Evolutionary conservation across 2,797 vertebrate genomes (phyloP), one percentile per base, ranked within the genome.

Genomic region (Hirundo rustica): DNA sequence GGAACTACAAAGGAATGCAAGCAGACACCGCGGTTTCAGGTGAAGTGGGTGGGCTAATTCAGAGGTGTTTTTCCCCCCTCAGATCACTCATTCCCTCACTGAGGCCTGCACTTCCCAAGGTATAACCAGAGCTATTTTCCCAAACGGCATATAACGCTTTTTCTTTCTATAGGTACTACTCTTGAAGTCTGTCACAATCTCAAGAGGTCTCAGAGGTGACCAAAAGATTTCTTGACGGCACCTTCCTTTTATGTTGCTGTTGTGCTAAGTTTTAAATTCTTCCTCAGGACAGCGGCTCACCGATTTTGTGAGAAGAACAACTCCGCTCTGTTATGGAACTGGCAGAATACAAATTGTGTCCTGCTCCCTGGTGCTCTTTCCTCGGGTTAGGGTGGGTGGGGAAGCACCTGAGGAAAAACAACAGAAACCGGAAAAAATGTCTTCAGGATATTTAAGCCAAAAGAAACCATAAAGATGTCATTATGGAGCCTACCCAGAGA

Each of bases 141-240:
- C 51, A 76, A 45, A 45, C 0, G 1, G 47, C 32, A 64, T 0
- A 0, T 17, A 88, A 70, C 1, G 0, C 11, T 3, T 40, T 62
- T 58, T 82, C 11, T 75, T 76, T 72, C 51, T 18, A 44, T 7
- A 73, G 45, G 4, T 70, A 50, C 32, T n/a, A 29, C 48, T 53
- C 22, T 19, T 38, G 11, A 79, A 66, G 32, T 36, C 53, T 61
- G 19, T 38, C 75, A 77, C 32, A 70, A 77, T n/a, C 30, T 55
- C 62, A 47, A 55, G n/a, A 47, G 27, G 57, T 80, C 42, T 34
- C 4, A 2, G 19, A 64, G 38, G 38, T 19, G 25, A 89, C 25
- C 38, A 44, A 19, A 25, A 82, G 17, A 30, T 51, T 67, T 85
- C 60, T 34, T 72, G n/a, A 72, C 23, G 16, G 29, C 14, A 29